Evolutionary conservation across 2,888 invertebrate genomes (phyloP).

Genomic region (Gryllus longicercus): DNA sequence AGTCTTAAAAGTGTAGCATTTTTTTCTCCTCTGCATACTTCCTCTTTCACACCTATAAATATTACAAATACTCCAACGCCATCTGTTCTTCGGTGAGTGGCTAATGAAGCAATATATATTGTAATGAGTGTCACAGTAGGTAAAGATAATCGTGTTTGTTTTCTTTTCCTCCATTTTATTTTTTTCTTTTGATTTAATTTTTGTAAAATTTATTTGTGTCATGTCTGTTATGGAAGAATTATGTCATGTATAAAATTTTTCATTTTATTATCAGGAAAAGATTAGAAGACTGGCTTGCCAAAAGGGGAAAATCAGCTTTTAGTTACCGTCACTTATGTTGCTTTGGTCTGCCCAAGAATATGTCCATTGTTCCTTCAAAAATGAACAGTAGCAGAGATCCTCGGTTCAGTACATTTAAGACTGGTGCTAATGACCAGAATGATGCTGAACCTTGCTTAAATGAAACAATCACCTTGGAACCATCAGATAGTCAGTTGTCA

Average conservation of each 20-base stretch:
- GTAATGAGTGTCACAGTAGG: neutral
- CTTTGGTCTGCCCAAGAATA: slow-evolving; percentile 46
- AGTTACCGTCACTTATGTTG: slow-evolving; percentile 56
- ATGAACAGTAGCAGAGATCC: no score
- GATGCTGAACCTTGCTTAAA: neutral
- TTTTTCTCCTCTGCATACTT: neutral
- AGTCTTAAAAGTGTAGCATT: neutral
- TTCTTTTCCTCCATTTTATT: neutral
- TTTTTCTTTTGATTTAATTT: neutral
- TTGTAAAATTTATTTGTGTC: no score
- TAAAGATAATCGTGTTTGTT: neutral
- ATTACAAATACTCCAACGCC: neutral
- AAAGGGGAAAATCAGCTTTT: slow-evolving; percentile 51
- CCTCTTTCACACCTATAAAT: neutral
- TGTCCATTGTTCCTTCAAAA: no score
- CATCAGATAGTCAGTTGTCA: neutral
- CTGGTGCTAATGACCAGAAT: no score
- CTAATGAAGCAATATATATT: neutral
- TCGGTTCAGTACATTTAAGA: no score
- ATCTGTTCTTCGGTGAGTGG: neutral
- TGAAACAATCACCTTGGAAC: neutral
- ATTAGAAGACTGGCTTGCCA: slow-evolving; percentile 54
- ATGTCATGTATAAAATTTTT: no score
- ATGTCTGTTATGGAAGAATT: no score
- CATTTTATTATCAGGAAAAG: slow-evolving; percentile 37